Evolutionary conservation across 2,888 invertebrate genomes (phyloP), one percentile per base, ranked within the genome.

Genomic region (Alsophila aescularia): DNA sequence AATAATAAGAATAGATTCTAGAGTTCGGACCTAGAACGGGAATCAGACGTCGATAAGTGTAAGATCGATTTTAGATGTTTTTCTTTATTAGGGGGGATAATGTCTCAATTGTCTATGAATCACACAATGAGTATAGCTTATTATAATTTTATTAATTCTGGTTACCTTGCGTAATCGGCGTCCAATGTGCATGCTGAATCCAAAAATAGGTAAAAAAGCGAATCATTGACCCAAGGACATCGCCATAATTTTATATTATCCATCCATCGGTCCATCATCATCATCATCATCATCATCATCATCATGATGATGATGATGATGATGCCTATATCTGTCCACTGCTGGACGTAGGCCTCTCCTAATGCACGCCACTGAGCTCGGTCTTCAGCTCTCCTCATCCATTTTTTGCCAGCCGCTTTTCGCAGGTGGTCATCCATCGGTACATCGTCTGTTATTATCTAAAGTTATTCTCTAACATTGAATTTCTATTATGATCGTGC

Each of bases 201-300:
- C 66, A 76, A 79, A 70, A 66, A 55, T 40, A 58, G 57, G 70
- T 67, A 72, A 76, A 78, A 75, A 88, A 87, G 87, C 83, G 71
- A 75, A 85, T 88, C 86, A 87, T 89, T 81, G 87, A 87, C 85
- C 86, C 87, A 87, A 87, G 85, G 86, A 87, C 88, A 86, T 79
- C 77, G 71, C 79, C 66, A 69, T 70, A 66, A 69, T 44, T 71
- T 67, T 71, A 73, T 55, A 72, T 75, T 72, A n/a, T n/a, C n/a
- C n/a, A n/a, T n/a, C n/a, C n/a, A n/a, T n/a, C n/a, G n/a, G n/a
- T n/a, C n/a, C n/a, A n/a, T n/a, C n/a, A n/a, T n/a, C n/a, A n/a
- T n/a, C n/a, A n/a, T n/a, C n/a, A n/a, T n/a, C n/a, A n/a, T n/a
- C n/a, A n/a, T n/a, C n/a, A n/a, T n/a, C n/a, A n/a, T n/a, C n/a